A percentile compares a stretch with the other conserved stretches of the same genome.
phyloP scores from a whole-genome alignment of 2,113 vertebrate genomes.

The Engystomops pustulosus region DNA sequence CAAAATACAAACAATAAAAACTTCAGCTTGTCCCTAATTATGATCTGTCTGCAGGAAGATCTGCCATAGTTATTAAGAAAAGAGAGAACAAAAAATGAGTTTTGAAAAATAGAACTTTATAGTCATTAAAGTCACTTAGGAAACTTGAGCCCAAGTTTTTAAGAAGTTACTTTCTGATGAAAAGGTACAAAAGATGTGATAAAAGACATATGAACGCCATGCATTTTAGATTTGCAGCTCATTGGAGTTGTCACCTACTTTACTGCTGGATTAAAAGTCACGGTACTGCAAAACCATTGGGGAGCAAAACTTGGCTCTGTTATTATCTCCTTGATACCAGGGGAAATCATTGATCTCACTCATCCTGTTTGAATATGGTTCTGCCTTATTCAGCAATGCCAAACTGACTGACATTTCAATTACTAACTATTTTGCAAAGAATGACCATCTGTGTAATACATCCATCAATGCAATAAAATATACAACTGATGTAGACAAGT shows the following conservation, averaged over 20 bases:
- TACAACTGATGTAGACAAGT: neutral
- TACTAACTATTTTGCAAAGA: neutral
- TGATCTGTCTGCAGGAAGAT: too few species aligned
- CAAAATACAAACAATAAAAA: too few species aligned
- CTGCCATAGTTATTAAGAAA: too few species aligned
- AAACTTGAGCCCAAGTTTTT: neutral
- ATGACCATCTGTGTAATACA: neutral
- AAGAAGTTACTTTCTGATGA: neutral
- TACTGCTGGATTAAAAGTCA: neutral
- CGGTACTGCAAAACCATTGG: neutral
- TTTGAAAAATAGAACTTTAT: too few species aligned
- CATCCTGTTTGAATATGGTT: slow-evolving; percentile 16
- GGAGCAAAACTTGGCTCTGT: neutral
- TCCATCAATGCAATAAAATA: neutral
- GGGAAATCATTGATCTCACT: neutral
- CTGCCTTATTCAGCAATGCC: neutral
- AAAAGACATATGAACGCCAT: neutral
- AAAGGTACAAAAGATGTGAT: neutral
- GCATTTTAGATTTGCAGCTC: neutral
- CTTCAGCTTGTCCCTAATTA: too few species aligned
- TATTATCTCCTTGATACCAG: neutral
- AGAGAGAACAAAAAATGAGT: too few species aligned
- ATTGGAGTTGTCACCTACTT: slow-evolving; percentile 8
- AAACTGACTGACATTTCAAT: neutral
- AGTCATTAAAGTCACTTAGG: too few species aligned